A percentile compares a stretch with the other conserved stretches of the same genome.
Conservation (phyloP, 2,113 vertebrate genomes). For the Leucoraja erinaceus region DNA sequence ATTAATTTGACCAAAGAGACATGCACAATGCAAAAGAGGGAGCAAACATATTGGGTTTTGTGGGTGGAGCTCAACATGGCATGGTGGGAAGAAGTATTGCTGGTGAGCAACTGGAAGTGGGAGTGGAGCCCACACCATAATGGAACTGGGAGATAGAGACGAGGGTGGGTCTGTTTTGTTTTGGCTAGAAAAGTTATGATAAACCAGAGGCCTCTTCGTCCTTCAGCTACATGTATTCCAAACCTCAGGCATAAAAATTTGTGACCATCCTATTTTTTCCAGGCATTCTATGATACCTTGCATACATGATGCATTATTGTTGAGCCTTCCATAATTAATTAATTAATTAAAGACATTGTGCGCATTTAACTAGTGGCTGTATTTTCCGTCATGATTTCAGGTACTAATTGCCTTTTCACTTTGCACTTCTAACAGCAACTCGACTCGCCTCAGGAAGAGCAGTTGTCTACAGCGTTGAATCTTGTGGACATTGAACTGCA, state of each 20-base stretch:
- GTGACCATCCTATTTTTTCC: neutral
- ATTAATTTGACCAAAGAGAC: neutral
- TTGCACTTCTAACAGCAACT: slow-evolving; percentile 65
- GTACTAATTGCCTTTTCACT: slow-evolving; percentile 36
- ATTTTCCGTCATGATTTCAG: neutral
- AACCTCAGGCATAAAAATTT: neutral
- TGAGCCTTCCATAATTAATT: neutral
- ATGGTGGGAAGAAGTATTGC: too few relatives aligned
- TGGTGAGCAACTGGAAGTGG: too few relatives aligned
- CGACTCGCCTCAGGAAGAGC: slow-evolving; percentile 85
- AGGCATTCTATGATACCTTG: neutral
- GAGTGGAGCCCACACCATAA: neutral
- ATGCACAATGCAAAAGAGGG: neutral
- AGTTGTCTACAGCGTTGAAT: slow-evolving; percentile 77
- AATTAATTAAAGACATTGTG: neutral
- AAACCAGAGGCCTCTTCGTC: neutral
- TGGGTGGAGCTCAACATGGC: neutral
- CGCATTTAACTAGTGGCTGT: neutral
- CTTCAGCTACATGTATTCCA: neutral
- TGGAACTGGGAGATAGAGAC: neutral
- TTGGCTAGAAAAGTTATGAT: neutral
- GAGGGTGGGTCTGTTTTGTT: neutral
- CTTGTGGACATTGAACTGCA: slow-evolving; percentile 75
- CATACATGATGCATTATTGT: neutral
- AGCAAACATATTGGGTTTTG: neutral